Evolutionary conservation across 1,140 invertebrate species (phyloP).

Genomic region (Anoplolepis gracilipes): DNA sequence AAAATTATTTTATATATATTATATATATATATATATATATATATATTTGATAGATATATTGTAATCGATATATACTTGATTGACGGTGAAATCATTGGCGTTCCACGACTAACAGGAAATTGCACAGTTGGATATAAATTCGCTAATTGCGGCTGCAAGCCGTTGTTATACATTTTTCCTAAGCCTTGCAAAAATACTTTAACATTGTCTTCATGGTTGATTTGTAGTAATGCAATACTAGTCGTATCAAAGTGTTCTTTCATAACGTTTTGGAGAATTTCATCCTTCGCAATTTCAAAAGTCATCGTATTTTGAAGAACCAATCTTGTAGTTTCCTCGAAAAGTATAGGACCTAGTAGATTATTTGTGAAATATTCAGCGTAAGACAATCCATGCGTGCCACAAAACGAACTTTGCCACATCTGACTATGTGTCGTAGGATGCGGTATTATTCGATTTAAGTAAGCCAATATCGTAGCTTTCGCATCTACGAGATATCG

Average conservation of each 20-base stretch:
- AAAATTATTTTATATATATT: no score
- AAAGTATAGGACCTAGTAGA: conserved; percentile 93
- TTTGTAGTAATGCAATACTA: conserved; percentile 93
- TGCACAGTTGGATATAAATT: conserved; percentile 88
- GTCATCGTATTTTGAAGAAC: conserved; percentile 93
- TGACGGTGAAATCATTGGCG: conserved; percentile 90
- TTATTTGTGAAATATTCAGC: conserved; percentile 98
- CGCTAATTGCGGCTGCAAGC: conserved; percentile 87
- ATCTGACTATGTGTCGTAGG: conserved; percentile 90
- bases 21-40: no score
- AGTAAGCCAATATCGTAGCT: conserved; percentile 90
- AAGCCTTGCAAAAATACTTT: conserved; percentile 90
- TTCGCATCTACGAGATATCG: conserved; percentile 88
- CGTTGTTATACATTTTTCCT: conserved; percentile 89
- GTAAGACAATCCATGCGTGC: conserved; percentile 90
- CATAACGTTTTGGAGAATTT: neutral
- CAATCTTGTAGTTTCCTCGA: conserved; percentile 92
- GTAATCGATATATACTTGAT: conserved; percentile 79
- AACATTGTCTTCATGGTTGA: conserved; percentile 90
- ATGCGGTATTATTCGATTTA: conserved; percentile 90
- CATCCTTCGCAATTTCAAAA: conserved; percentile 92
- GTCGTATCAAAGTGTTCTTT: conserved; percentile 82
- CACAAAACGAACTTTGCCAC: conserved; percentile 95
- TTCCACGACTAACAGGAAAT: conserved; percentile 91
- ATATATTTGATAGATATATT: no score